Base-by-base conservation (phyloP, 2,888 invertebrate genomes). In the Zhengitettix transpicula region DNA sequence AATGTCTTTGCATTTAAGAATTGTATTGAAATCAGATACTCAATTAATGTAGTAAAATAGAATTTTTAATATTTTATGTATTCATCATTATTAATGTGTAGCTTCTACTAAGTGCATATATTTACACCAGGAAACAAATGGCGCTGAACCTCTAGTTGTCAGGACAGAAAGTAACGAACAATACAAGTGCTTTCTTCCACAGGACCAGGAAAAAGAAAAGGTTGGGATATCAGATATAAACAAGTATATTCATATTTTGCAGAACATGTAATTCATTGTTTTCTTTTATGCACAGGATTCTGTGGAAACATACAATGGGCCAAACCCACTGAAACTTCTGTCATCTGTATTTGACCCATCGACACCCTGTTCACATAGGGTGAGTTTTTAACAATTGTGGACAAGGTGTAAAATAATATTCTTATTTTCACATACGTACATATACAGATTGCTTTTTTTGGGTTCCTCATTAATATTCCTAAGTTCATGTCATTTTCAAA, bases 181-280 rank as follows among this genome's bases (percentile, higher is more conserved):
- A 65, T 96, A 92, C 71, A 80, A 84, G 61, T 96, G 96, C 70
- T 75, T 81, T 11, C 76, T 95, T 66, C 94, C 94, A 12, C 81
- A 83, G 62, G 73, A 83, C 10, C 66, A 68, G 55, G 71, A 71
- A 55, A 68, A 68, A 47, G 67, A 67, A 59, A 68, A 68, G 66
- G 70, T 69, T 62, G 62, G 60, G 47, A 57, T 47, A 47, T 47
- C 8, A 8, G 8, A 47, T 8, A 47, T 14, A 47, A 47, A n/a
- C 1, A 14, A 47, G 8, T 14, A 47, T 5, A 14, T 12, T 7
- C 8, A 3, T 7, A n/a, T 47, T 14, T 47, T 14, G 12, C n/a
- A n/a, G 14, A 3, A 7, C n/a, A 12, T 42, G 47, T 47, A 14
- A 47, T 14, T 5, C 9, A 5, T 47, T 10, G 12, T 42, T 42